These are phyloP conservation scores for Thalassaphorura encarpata DNA, from an alignment of 1,140 invertebrate genomes.

Conservation along the genomic window DNA sequence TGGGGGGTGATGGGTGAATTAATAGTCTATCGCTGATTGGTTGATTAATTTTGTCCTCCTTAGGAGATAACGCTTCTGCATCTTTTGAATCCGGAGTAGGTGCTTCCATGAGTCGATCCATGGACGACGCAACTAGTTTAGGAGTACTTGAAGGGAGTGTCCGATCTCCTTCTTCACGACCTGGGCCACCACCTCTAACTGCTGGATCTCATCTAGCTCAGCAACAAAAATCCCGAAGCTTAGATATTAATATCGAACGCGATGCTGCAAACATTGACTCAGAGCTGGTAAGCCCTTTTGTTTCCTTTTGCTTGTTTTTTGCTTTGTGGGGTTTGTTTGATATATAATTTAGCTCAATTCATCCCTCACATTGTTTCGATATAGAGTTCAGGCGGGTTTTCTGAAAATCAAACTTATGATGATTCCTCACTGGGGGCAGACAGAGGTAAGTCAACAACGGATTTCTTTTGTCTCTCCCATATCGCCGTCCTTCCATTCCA, in stretches of 20 bases:
- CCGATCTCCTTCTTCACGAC: slow-evolving; percentile 4
- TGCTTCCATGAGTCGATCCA: slow-evolving; percentile 26
- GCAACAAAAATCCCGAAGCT: slow-evolving; percentile 24
- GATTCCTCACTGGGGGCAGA: slow-evolving; percentile 16
- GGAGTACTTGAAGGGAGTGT: background rate
- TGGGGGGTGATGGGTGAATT: background rate
- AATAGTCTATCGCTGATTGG: background rate
- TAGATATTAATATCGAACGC: slow-evolving; percentile 16
- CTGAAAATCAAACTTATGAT: slow-evolving; percentile 23
- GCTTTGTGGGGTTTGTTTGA: no score
- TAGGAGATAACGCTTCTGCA: slow-evolving; percentile 20
- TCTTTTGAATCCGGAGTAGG: slow-evolving; percentile 31
- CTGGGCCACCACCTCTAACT: slow-evolving; percentile 21
- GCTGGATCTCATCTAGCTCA: slow-evolving; percentile 8
- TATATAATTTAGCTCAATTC: background rate
- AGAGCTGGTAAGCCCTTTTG: slow-evolving; percentile 19
- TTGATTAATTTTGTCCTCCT: background rate
- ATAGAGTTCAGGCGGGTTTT: slow-evolving; percentile 24
- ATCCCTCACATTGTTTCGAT: background rate
- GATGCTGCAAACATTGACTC: slow-evolving; percentile 16
- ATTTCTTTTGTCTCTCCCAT: background rate
- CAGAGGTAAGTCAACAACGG: slow-evolving; percentile 13
- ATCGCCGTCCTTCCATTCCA: background rate
- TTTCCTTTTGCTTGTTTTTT: background rate
- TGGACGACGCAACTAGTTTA: slow-evolving; percentile 17